Base-by-base conservation (phyloP, 2,113 vertebrate species). In the Carettochelys insculpta region DNA sequence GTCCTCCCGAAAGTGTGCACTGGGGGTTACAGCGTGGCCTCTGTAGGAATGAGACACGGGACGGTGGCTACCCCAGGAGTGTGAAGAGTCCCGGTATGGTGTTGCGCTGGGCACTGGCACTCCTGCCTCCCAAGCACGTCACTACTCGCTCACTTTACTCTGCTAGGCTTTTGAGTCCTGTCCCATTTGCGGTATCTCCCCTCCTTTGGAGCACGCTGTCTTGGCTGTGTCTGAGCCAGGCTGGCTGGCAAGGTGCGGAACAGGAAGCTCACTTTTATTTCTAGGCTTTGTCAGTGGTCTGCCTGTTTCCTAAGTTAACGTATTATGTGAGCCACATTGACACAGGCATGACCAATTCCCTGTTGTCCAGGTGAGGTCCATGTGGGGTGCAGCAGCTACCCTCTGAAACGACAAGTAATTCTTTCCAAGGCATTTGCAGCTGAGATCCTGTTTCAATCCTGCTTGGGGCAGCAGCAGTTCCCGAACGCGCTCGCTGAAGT, bases 291-390 rank as follows among this genome's bases (percentile, higher is more conserved):
- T 52, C 88, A 16, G 3, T 29, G 68, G 13, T 11, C 3, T 1
- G 1, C 73, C 17, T 19, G 52, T 83, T 51, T 68, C 3, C 1
- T n/a, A 29, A 34, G 76, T 19, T 53, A 53, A 54, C 27, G 24
- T 54, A n/a, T n/a, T 65, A n/a, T n/a, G 14, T 65, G 14, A 65
- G 34, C 12, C 8, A 8, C 19, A 65, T n/a, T 65, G 58, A 65
- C 16, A 61, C 29, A 4, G 1, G 0, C 1, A 16, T 41, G 85
- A 43, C 17, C 77, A 8, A 2, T 48, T 76, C 47, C 0, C 0
- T 11, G 2, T 12, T 41, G 86, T 51, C 1, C 0, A 7, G 22
- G 13, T 0, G 4, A 6, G 31, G 14, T 34, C 34, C 58, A 14
- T 8, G 8, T n/a, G 34, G 31, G 1, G 80, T 68, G 80, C 68